Base-by-base conservation (phyloP, 2,888 invertebrate species). In the Bruchidius siliquastri region DNA sequence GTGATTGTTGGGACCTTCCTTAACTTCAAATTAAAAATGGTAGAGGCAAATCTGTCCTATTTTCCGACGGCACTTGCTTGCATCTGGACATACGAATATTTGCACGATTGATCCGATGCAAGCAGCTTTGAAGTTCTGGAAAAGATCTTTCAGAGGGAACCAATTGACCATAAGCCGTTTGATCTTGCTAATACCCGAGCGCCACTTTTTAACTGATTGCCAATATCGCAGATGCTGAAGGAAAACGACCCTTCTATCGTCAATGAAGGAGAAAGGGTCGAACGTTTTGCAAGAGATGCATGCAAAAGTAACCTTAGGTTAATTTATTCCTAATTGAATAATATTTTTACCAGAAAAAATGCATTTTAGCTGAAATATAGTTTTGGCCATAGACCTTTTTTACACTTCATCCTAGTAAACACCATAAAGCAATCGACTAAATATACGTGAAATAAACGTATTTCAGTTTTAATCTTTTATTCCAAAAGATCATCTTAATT, bases 161-260 rank as follows among this genome's bases (percentile, higher is more conserved):
- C 49, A 13, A 49, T 49, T 49, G 49, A 49, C 49, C 68, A 22
- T 21, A 77, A 69, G 72, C 26, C 78, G 75, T 78, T 78, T 78
- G 78, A 78, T 78, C 78, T 78, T 71, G 77, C 78, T 78, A 78
- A 78, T 78, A 77, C 78, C 75, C 6, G 49, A 69, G 72, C 75
- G 76, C 76, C 77, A 78, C 78, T 78, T 78, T 78, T 78, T 76
- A 78, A 77, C 78, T 76, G 77, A 78, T 78, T 78, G 78, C 76
- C 78, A 77, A 78, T 78, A 77, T 76, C 71, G 74, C 73, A 71
- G 73, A 75, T 74, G 74, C 20, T 4, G 21, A 21, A 26, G 26
- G 21, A 26, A n/a, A 21, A 49, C 49, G 49, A 13, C 10, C 49
- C 49, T 13, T 18, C 13, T 49, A 49, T 49, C 49, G 49, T 49